Evolutionary conservation across 1,140 invertebrate genomes (phyloP).

Genomic region (Charaxes varanes): DNA sequence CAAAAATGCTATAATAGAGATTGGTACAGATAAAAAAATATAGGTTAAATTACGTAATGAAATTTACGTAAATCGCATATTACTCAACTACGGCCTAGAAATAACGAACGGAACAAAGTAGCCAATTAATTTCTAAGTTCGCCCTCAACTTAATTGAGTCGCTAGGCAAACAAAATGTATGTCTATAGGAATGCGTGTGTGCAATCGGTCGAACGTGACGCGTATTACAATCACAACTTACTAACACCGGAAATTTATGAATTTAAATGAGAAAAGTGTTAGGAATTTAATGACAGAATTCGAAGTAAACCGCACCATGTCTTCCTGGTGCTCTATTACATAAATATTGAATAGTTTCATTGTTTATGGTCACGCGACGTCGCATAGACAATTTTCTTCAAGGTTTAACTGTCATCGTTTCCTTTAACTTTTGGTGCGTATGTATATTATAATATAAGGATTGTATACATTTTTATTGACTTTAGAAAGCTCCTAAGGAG

Average conservation of each 20-base stretch:
- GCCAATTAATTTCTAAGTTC: slow-evolving; percentile 25
- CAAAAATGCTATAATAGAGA: slow-evolving; percentile 44
- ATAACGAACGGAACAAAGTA: slow-evolving; percentile 36
- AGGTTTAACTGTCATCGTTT: slow-evolving; percentile 23
- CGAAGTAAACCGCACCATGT: slow-evolving; percentile 53
- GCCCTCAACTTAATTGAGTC: slow-evolving; percentile 24
- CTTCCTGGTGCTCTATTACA: slow-evolving; percentile 62
- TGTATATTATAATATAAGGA: too few relatives aligned
- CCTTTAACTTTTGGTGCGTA: slow-evolving; percentile 7
- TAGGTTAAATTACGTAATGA: slow-evolving; percentile 17
- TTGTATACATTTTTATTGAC: too few relatives aligned
- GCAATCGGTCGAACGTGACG: slow-evolving; percentile 60
- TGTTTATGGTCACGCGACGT: slow-evolving; percentile 34
- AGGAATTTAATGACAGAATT: slow-evolving; percentile 69
- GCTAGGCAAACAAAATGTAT: slow-evolving; percentile 38
- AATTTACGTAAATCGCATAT: slow-evolving; percentile 26
- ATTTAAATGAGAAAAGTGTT: slow-evolving; percentile 71
- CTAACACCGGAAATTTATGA: slow-evolving; percentile 72
- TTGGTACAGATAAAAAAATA: slow-evolving; percentile 35
- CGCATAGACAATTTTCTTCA: slow-evolving; percentile 29
- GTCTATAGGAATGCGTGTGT: slow-evolving; percentile 45
- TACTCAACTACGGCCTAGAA: slow-evolving; percentile 25
- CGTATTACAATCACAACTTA: slow-evolving; percentile 42
- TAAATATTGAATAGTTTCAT: slow-evolving; percentile 60
- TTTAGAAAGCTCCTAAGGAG: too few relatives aligned